These are phyloP conservation scores for Protobothrops mucrosquamatus DNA, from an alignment of 2,113 vertebrate species.

Conservation along the genomic window DNA sequence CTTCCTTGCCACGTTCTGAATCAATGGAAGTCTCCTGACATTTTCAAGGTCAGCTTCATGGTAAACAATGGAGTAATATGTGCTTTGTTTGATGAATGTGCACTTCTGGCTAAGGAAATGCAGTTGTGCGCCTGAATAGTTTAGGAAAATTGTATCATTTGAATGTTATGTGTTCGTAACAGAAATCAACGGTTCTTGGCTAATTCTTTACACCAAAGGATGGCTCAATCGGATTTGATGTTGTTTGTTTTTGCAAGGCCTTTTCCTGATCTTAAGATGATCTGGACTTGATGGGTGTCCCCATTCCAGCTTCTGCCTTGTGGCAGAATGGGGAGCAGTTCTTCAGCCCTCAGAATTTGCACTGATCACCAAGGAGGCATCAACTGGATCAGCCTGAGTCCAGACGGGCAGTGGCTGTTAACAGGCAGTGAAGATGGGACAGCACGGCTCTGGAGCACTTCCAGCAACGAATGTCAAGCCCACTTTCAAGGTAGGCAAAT, in stretches of 20 bases:
- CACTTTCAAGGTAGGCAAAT: slow-evolving; percentile 71
- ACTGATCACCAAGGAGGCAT: slow-evolving; percentile 77
- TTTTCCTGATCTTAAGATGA: neutral
- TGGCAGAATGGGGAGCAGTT: slow-evolving; percentile 70
- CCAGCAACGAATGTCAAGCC: slow-evolving; percentile 72
- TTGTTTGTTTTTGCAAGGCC: neutral
- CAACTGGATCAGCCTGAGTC: slow-evolving; percentile 82
- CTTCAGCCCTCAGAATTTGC: slow-evolving; percentile 75
- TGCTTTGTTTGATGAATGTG: neutral
- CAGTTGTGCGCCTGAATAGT: neutral
- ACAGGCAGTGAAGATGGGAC: slow-evolving; percentile 81
- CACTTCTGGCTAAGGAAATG: neutral
- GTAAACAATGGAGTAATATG: neutral
- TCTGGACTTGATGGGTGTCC: neutral
- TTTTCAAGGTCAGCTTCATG: neutral
- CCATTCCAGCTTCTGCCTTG: neutral
- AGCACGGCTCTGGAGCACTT: slow-evolving; percentile 76
- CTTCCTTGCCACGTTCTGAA: neutral
- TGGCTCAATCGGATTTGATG: slow-evolving; percentile 20
- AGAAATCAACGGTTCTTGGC: neutral
- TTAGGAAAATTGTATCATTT: neutral
- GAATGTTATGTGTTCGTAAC: neutral
- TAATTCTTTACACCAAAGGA: neutral
- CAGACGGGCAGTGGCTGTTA: slow-evolving; percentile 75
- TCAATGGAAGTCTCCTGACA: neutral